These are phyloP conservation scores for Amblyopsis hoosieri DNA, from an alignment of 2,797 vertebrate genomes.

Conservation along the genomic window DNA sequence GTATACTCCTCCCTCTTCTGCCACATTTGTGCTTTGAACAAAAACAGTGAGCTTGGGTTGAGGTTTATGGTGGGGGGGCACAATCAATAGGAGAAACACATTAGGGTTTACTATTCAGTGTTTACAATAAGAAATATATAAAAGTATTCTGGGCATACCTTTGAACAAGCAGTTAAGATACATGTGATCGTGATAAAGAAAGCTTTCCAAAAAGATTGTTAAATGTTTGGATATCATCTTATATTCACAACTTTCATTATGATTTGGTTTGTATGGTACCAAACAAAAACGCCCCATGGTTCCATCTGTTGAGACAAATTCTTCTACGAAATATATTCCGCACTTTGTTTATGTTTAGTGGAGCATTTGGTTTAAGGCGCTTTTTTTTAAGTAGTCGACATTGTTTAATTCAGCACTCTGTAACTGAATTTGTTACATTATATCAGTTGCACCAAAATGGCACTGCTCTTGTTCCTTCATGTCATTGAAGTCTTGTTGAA, in stretches of 20 bases:
- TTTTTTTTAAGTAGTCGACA: background rate
- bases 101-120: no score
- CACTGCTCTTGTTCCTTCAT: background rate
- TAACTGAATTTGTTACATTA: background rate
- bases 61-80: no score
- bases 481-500: background rate
- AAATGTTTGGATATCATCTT: conserved; percentile 26
- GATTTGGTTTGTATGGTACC: conserved; percentile 16
- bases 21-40: no score
- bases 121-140: no score
- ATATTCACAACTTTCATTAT: conserved; percentile 6
- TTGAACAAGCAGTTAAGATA: conserved; percentile 45
- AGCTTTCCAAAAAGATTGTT: conserved; percentile 17
- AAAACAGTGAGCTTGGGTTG: no score
- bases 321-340: background rate
- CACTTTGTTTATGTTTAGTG: conserved; percentile 10
- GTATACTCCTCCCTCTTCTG: no score
- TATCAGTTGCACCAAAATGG: background rate
- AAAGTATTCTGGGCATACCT: no score
- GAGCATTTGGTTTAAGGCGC: background rate
- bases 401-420: background rate
- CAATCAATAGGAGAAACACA: no score
- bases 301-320: conserved; percentile 18
- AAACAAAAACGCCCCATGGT: conserved; percentile 11
- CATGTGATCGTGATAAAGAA: conserved; percentile 31